Conservation (phyloP, 2,888 invertebrate genomes). For the Adela reaumurella region DNA sequence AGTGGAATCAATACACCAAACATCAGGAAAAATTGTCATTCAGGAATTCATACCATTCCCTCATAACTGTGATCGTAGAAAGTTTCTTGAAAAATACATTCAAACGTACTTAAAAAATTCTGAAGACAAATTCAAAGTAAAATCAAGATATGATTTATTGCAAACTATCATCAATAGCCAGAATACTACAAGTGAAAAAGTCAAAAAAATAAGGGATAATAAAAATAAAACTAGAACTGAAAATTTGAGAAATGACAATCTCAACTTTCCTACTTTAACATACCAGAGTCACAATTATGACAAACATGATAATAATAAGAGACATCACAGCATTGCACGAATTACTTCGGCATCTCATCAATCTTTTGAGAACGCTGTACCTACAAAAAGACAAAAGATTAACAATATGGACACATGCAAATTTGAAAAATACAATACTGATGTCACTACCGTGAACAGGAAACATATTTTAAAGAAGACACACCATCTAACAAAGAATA, state of each 20-base stretch:
- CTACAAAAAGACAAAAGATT: background rate
- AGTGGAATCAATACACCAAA: conserved; percentile 13
- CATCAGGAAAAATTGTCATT: conserved; percentile 16
- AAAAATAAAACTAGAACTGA: conserved; percentile 4
- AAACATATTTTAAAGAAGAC: too few species aligned
- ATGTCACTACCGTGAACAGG: too few species aligned
- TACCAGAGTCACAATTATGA: conserved; percentile 25
- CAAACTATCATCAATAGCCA: conserved; percentile 23
- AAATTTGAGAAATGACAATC: conserved; percentile 1
- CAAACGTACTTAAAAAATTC: too few species aligned
- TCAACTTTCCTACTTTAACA: conserved; percentile 16
- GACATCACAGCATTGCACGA: too few species aligned
- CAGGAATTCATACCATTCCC: conserved; percentile 13
- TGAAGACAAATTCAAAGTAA: too few species aligned
- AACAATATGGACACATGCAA: conserved; percentile 8
- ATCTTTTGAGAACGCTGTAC: conserved; percentile 19
- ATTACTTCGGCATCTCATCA: conserved; percentile 14
- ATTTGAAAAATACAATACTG: conserved; percentile 12
- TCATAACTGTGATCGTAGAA: conserved; percentile 1
- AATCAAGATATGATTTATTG: conserved; percentile 30
- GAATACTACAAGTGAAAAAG: background rate
- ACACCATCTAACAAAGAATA: background rate
- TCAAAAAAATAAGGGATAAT: background rate
- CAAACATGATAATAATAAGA: conserved; percentile 7
- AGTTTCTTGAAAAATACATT: conserved; percentile 5